Conservation (phyloP, 1,140 invertebrate species). For the Stegodyphus dumicola region DNA sequence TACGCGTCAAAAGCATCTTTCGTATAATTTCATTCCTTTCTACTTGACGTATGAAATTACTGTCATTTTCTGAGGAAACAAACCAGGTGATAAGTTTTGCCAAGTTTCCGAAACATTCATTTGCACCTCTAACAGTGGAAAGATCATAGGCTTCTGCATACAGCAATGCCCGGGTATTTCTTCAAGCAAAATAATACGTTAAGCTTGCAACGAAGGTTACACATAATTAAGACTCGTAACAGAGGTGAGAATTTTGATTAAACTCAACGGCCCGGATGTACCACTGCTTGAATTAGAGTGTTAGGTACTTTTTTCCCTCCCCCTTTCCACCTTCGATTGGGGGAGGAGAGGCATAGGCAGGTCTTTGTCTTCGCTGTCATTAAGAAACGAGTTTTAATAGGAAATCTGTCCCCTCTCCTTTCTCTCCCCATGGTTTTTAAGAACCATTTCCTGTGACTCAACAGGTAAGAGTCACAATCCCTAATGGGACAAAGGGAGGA, state of each 20-base stretch:
- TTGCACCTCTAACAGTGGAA: too few species aligned
- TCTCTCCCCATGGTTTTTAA: background rate
- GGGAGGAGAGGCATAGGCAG: background rate
- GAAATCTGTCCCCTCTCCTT: background rate
- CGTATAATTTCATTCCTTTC: too few species aligned
- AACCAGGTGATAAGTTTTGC: too few species aligned
- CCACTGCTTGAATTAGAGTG: slow-evolving; percentile 16
- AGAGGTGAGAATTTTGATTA: slow-evolving; percentile 52
- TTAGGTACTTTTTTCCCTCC: background rate
- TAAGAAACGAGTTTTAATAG: slow-evolving; percentile 24
- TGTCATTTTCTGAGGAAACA: too few species aligned
- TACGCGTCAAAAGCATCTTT: too few species aligned
- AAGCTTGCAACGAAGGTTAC: slow-evolving; percentile 10
- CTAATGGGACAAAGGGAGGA: slow-evolving; percentile 5
- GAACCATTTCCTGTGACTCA: slow-evolving; percentile 48
- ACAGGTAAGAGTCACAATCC: slow-evolving; percentile 3
- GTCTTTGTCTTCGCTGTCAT: slow-evolving; percentile 43
- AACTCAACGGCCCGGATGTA: slow-evolving; percentile 33
- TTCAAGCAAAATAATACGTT: too few species aligned
- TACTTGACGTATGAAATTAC: too few species aligned
- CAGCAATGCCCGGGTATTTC: too few species aligned
- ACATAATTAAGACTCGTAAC: slow-evolving; percentile 33
- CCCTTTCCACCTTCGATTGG: background rate
- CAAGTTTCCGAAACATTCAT: too few species aligned
- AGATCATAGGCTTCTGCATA: too few species aligned